Base-by-base conservation (phyloP, 2,113 vertebrate species). In the Erinaceus europaeus region DNA sequence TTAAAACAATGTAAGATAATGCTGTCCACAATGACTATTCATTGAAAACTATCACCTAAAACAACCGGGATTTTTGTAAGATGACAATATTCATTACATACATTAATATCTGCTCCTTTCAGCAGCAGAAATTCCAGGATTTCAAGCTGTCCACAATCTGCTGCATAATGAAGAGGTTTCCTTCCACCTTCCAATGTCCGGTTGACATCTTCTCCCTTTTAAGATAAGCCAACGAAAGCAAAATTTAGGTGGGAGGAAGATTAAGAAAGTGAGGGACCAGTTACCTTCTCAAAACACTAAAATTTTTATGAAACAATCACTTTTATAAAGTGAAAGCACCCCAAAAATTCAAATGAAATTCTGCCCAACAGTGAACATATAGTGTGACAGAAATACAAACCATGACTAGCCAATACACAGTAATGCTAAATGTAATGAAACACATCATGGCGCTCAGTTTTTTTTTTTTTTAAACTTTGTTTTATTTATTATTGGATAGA, bases 51-150 rank as follows among this genome's bases (percentile, higher is more conserved):
- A 89, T 29, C 46, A 69, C 42, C 9, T 20, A 55, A 34, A 44
- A 15, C 40, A 67, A 44, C 6, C 73, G 11, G 10, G 14, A 11
- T 64, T 46, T 44, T 57, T 44, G 86, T 6, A 84, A 38, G 80
- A 74, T 85, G 40, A 25, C 11, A 80, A 87, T 64, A 1, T 44
- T 25, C 34, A 74, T 73, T 88, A 97, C 98, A 94, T 98, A 99
- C 99, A 74, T 99, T 99, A 93, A 99, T 96, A 90, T 99, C 98
- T 64, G 99, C 99, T 96, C 98, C 99, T 97, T 98, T 98, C 89
- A 98, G 98, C 84, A 99, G 96, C 80, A 99, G 98, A 90, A 97
- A 99, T 89, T 98, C 97, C 95, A 99, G 89, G 81, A 99, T 97
- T 78, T 99, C 98, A 52, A 95, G 93, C 55, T 99, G 98, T 75